phyloP scores from a whole-genome alignment of 1,140 invertebrate species.

The Hyles euphorbiae region DNA sequence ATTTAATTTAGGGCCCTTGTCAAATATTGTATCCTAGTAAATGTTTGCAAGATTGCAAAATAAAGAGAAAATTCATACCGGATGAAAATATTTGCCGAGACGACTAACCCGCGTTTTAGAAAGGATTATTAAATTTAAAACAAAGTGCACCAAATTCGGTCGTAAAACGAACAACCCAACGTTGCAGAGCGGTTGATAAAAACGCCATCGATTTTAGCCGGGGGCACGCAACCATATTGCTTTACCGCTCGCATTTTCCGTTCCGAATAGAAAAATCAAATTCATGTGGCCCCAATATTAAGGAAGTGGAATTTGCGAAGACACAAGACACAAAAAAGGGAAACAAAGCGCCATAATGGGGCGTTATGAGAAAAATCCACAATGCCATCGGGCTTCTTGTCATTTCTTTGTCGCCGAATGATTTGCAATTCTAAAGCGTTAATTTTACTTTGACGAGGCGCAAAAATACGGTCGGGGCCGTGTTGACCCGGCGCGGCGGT shows the following conservation, averaged over 20 bases:
- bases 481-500: slow-evolving; percentile 44
- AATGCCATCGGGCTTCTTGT: slow-evolving; percentile 53
- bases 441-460: slow-evolving; percentile 71
- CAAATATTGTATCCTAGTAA: no score
- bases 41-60: no score
- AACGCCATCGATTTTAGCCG: slow-evolving; percentile 28
- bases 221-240: slow-evolving; percentile 25
- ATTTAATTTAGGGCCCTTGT: no score
- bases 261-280: slow-evolving; percentile 38
- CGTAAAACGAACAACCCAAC: slow-evolving; percentile 1
- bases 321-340: slow-evolving; percentile 24
- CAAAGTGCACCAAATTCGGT: no score
- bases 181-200: slow-evolving; percentile 9
- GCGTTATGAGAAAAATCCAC: slow-evolving; percentile 62
- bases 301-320: slow-evolving; percentile 26
- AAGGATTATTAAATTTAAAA: no score
- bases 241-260: slow-evolving; percentile 25
- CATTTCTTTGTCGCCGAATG: slow-evolving; percentile 60
- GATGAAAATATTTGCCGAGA: no score
- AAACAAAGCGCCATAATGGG: slow-evolving; percentile 41
- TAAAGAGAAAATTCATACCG: no score
- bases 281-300: slow-evolving; percentile 40
- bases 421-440: slow-evolving; percentile 71
- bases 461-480: slow-evolving; percentile 58
- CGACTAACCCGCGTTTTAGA: no score